Evolutionary conservation across 2,113 vertebrate genomes (phyloP), one percentile per base, ranked within the genome.

Genomic region (Syrrhaptes paradoxus): DNA sequence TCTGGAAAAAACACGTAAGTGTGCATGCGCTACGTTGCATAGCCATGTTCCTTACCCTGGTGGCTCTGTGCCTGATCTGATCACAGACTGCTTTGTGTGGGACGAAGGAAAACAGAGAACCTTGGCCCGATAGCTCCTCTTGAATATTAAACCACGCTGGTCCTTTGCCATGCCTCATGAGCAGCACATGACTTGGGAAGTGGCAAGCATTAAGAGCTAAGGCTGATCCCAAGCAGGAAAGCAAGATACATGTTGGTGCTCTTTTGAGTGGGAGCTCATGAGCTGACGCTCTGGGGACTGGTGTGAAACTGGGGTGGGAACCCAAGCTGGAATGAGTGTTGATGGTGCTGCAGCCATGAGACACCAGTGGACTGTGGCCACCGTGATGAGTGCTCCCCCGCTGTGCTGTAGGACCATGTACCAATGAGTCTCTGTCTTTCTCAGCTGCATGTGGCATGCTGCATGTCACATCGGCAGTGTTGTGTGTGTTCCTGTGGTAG

Each of bases 31-130:
- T 1, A 1, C 0, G 2, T 54, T 31, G 29, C n/a, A 25, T 1
- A 2, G 28, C 26, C 2, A 0, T 71, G 59, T 12, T 90, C 67
- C 72, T 70, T 6, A 54, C 32, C 68, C 38, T 0, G 1, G 3
- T 84, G 96, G 93, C 93, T 75, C 71, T 5, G 45, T 74, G 90
- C 91, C 85, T 63, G 82, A 82, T 95, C 93, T 89, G 96, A 97
- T 96, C 80, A 54, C 72, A 88, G 67, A 10, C 55, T 0, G 11
- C 65, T 74, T 38, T 83, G 75, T 87, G 88, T 0, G 2, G 31
- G 45, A 65, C 1, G 1, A 31, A 74, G 85, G 90, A 32, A 93
- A 96, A 41, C 2, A 0, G 85, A 88, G 93, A 90, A 83, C 92
- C 68, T 78, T 96, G 93, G 86, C 90, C 92, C 49, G 54, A 9